A percentile compares a stretch with the other conserved stretches of the same genome.
phyloP scores from a whole-genome alignment of 2,888 invertebrate species.

The Acronicta alni region DNA sequence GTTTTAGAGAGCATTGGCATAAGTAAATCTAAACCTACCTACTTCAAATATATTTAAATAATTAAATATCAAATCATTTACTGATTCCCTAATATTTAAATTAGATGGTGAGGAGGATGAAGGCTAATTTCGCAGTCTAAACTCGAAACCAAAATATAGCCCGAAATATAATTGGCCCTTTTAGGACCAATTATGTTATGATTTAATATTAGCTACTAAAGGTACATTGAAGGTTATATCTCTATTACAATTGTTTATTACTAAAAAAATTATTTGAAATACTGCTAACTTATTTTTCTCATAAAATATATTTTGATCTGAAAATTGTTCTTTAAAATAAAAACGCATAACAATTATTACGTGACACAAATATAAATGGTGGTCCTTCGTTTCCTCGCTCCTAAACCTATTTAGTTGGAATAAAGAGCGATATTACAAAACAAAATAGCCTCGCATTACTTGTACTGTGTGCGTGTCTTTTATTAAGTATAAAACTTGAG shows the following conservation, averaged over 20 bases:
- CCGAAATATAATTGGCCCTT: too few species aligned
- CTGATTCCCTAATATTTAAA: too few species aligned
- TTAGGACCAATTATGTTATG: too few species aligned
- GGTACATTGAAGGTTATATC: background rate
- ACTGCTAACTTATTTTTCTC: background rate
- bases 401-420: constrained; percentile 53
- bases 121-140: too few species aligned
- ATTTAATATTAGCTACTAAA: too few species aligned
- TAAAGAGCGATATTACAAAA: constrained; percentile 51
- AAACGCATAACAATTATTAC: constrained; percentile 58
- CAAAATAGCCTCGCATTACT: constrained; percentile 61
- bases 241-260: constrained; percentile 18
- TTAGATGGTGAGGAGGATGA: too few species aligned
- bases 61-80: too few species aligned
- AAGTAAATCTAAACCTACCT: too few species aligned
- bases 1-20: too few species aligned
- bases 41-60: too few species aligned
- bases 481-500: constrained; percentile 74
- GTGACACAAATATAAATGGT: constrained; percentile 60
- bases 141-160: too few species aligned
- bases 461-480: constrained; percentile 65
- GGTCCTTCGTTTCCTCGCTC: constrained; percentile 46
- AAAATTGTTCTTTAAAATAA: constrained; percentile 29
- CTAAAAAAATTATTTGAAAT: background rate
- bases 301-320: background rate